These are phyloP conservation scores for Leptodactylus fallax DNA, from an alignment of 2,797 vertebrate species.

Conservation along the genomic window DNA sequence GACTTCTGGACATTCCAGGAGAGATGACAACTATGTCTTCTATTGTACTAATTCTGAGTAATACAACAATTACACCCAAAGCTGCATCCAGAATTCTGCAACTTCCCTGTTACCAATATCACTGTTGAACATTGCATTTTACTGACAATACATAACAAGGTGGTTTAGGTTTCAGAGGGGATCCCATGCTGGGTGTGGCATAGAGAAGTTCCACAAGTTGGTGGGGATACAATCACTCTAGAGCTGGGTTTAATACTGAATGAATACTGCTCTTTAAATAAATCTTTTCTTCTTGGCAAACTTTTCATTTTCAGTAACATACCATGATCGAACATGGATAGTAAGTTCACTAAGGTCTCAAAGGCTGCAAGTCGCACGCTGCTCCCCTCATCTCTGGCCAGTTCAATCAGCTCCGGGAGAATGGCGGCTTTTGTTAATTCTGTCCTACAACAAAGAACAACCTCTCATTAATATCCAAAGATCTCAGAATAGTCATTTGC, in stretches of 20 bases:
- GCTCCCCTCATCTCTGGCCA: constrained; percentile 87
- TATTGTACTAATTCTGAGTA: neutral
- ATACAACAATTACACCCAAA: neutral
- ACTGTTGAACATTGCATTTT: no score
- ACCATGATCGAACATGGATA: constrained; percentile 90
- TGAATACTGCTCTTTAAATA: no score
- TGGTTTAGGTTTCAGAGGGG: no score
- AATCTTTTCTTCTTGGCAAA: no score
- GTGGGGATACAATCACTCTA: no score
- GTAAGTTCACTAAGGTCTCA: constrained; percentile 89
- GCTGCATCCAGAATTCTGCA: neutral
- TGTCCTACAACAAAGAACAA: constrained; percentile 76
- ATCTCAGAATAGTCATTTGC: no score
- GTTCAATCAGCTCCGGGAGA: constrained; percentile 88
- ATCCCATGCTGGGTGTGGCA: no score
- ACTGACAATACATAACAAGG: no score
- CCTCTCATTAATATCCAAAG: constrained; percentile 26
- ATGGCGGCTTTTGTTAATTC: constrained; percentile 88
- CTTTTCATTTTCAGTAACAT: constrained; percentile 14
- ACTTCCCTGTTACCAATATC: neutral
- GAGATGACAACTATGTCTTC: neutral
- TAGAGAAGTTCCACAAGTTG: no score
- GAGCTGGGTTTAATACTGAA: no score
- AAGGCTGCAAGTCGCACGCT: constrained; percentile 90
- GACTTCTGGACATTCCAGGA: no score